Conservation (phyloP, 2,797 vertebrate species). For the Holocentrus rufus region DNA sequence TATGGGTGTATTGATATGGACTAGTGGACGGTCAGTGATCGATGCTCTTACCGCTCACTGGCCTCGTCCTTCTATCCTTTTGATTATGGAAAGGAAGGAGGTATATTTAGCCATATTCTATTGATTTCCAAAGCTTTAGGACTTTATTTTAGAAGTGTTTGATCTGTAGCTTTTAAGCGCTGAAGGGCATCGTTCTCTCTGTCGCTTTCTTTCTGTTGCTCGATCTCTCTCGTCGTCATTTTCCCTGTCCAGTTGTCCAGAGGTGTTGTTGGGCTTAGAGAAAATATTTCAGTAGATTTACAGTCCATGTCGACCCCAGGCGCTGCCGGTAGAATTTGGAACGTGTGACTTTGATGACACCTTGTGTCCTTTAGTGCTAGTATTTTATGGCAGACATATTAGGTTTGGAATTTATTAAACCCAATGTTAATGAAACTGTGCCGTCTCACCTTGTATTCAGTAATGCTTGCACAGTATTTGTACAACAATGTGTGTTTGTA, state of each 20-base stretch:
- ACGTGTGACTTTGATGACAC: too few relatives aligned
- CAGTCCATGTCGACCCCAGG: too few relatives aligned
- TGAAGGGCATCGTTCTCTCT: slow-evolving; percentile 37
- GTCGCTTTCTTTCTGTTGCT: too few relatives aligned
- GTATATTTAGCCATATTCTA: slow-evolving; percentile 57
- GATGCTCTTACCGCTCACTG: slow-evolving; percentile 69
- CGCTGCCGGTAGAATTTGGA: too few relatives aligned
- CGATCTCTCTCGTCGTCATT: not conserved
- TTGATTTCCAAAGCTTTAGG: slow-evolving; percentile 53
- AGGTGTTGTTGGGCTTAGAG: slow-evolving; percentile 86
- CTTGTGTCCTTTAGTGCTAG: too few relatives aligned
- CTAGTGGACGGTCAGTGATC: slow-evolving; percentile 50
- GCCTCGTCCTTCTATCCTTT: slow-evolving; percentile 59
- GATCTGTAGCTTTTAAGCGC: slow-evolving; percentile 46
- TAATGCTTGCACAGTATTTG: too few relatives aligned
- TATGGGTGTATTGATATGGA: slow-evolving; percentile 36
- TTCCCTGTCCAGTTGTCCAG: slow-evolving; percentile 69
- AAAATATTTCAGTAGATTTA: slow-evolving; percentile 84
- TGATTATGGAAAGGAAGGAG: slow-evolving; percentile 26
- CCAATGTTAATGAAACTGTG: too few relatives aligned
- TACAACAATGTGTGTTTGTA: too few relatives aligned
- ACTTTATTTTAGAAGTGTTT: slow-evolving; percentile 35
- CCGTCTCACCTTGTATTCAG: too few relatives aligned
- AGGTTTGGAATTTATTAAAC: too few relatives aligned
- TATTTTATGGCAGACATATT: too few relatives aligned